Base-by-base conservation (phyloP, 2,888 invertebrate species). In the Hypsopygia costalis region DNA sequence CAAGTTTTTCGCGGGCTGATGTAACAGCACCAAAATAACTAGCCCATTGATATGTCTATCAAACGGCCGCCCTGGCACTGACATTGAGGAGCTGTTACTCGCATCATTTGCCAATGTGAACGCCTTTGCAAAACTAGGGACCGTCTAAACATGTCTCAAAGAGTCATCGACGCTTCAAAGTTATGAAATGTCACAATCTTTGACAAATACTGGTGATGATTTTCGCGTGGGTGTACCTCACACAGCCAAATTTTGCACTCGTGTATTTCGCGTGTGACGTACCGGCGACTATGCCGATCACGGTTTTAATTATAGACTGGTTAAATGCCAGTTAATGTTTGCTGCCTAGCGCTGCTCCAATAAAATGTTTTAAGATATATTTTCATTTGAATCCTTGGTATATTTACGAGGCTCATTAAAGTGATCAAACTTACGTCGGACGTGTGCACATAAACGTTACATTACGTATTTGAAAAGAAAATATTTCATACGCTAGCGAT, bases 271-370 rank as follows among this genome's bases (percentile, higher is more conserved):
- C 53, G 48, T 49, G 57, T 69, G 72, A 70, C 76, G 75, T 71
- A 51, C 49, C 45, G 49, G 45, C 44, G 52, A 60, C 53, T 58
- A 55, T 61, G 45, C 49, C 58, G 63, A 67, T 61, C 64, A 65
- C 59, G 50, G 41, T 52, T 75, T 69, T 85, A 86, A 79, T 76
- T 79, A 78, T 87, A 86, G 77, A 66, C 50, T 63, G 56, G 69
- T 76, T 76, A 82, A 85, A 86, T 86, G 83, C 80, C 82, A 85
- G 72, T 68, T 67, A 58, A 67, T 69, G 74, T 81, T 74, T 71
- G 71, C 67, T 55, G 67, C 60, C 59, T 63, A 63, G 60, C 55
- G 56, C 58, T 62, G 56, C 58, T 62, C 54, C 52, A 66, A 69
- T 72, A 69, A 73, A 72, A 72, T 63, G 66, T 69, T 70, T 72